Conservation (phyloP, 2,113 vertebrate species). For the Pseudonaja textilis region DNA sequence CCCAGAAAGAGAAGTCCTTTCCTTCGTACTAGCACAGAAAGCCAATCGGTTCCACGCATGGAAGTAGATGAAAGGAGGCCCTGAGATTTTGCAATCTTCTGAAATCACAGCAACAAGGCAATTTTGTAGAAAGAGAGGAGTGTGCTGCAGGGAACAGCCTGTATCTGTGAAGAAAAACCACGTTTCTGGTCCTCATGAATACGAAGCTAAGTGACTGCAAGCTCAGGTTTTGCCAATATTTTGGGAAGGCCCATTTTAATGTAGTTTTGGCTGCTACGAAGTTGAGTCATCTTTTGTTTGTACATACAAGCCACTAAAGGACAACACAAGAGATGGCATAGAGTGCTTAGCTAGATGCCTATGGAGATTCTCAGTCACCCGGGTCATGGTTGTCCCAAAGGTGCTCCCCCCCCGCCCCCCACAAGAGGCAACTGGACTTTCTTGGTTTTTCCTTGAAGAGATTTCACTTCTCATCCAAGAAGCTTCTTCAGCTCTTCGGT, state of each 20-base stretch:
- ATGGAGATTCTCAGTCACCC: too few relatives aligned
- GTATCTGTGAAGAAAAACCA: neutral
- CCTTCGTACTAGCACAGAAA: neutral
- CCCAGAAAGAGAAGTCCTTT: neutral
- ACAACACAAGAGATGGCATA: neutral
- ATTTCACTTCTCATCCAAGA: too few relatives aligned
- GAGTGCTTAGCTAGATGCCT: too few relatives aligned
- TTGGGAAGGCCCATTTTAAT: neutral
- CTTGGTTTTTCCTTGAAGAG: too few relatives aligned
- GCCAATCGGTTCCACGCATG: neutral
- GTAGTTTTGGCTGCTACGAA: neutral
- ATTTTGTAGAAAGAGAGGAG: neutral
- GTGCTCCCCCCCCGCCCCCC: too few relatives aligned
- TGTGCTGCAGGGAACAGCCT: neutral
- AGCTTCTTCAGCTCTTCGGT: too few relatives aligned
- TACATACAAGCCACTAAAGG: neutral
- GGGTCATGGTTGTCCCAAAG: too few relatives aligned
- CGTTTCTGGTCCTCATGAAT: neutral
- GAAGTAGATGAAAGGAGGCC: neutral
- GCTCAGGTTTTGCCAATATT: neutral
- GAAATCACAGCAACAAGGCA: neutral
- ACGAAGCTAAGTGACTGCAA: neutral
- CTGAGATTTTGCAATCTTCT: neutral
- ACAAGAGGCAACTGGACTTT: too few relatives aligned
- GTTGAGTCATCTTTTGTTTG: rapidly evolving